phyloP scores from a whole-genome alignment of 2,113 vertebrate genomes.

The Hemibagrus wyckioides region DNA sequence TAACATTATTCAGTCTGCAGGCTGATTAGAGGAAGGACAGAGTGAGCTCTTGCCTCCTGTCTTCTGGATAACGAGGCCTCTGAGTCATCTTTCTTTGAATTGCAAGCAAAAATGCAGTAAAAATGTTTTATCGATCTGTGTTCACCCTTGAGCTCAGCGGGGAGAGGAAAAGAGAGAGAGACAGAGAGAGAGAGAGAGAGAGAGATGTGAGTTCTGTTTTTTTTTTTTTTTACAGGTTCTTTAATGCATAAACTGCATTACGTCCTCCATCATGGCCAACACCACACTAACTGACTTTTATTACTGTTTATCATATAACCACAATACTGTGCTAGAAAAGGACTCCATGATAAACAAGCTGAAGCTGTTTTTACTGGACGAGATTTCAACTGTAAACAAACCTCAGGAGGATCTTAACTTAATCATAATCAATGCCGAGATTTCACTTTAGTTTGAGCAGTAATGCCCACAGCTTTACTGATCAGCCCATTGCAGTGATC shows the following conservation, averaged over 20 bases:
- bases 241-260: constrained; percentile 29
- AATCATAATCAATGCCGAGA: background rate
- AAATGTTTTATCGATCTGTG: constrained; percentile 45
- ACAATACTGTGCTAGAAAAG: background rate
- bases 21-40: background rate
- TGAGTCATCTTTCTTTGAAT: constrained; percentile 50
- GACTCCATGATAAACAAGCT: background rate
- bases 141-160: background rate
- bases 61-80: constrained; percentile 39
- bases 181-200: constrained; percentile 6
- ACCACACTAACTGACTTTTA: constrained; percentile 11
- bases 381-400: background rate
- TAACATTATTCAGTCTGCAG: background rate
- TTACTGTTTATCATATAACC: background rate
- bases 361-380: background rate
- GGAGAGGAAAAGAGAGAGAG: background rate
- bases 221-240: constrained; percentile 15
- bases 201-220: constrained; percentile 13
- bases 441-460: background rate
- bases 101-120: constrained; percentile 42
- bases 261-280: constrained; percentile 2
- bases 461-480: background rate
- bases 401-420: background rate
- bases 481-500: background rate
- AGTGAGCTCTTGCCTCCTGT: background rate